A percentile compares a stretch with the other conserved stretches of the same genome.
Evolutionary conservation across 2,888 invertebrate genomes (phyloP).

Genomic region (Octonoba sinensis): DNA sequence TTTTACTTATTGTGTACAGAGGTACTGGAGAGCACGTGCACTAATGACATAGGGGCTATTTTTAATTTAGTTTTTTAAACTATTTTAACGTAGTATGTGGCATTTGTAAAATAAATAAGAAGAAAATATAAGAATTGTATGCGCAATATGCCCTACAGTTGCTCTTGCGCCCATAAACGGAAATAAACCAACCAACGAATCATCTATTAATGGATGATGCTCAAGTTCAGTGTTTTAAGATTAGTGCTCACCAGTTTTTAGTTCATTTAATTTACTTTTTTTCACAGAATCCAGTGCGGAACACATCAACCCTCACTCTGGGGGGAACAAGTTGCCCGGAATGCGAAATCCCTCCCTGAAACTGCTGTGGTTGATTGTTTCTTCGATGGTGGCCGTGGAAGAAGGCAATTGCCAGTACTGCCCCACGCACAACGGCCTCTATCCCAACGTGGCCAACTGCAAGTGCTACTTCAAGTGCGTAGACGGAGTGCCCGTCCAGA

Average conservation of each 20-base stretch:
- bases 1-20: too few relatives aligned
- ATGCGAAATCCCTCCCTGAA: conserved; percentile 24
- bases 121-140: too few relatives aligned
- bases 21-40: too few relatives aligned
- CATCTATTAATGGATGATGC: too few relatives aligned
- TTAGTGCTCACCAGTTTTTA: not conserved
- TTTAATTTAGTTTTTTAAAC: too few relatives aligned
- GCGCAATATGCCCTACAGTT: too few relatives aligned
- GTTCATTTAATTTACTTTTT: too few relatives aligned
- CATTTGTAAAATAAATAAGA: too few relatives aligned
- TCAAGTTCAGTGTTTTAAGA: not conserved
- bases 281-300: not conserved
- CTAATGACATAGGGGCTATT: too few relatives aligned
- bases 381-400: conserved; percentile 47
- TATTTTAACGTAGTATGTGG: too few relatives aligned
- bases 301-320: not conserved
- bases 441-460: conserved; percentile 50
- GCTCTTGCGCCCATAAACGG: too few relatives aligned
- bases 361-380: conserved; percentile 36
- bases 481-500: conserved; percentile 44
- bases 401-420: conserved; percentile 44
- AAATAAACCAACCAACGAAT: too few relatives aligned
- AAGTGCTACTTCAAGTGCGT: conserved; percentile 58
- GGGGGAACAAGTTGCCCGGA: not conserved
- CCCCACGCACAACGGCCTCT: conserved; percentile 35